phyloP scores from a whole-genome alignment of 2,888 invertebrate species.

The Tortrix viridana region DNA sequence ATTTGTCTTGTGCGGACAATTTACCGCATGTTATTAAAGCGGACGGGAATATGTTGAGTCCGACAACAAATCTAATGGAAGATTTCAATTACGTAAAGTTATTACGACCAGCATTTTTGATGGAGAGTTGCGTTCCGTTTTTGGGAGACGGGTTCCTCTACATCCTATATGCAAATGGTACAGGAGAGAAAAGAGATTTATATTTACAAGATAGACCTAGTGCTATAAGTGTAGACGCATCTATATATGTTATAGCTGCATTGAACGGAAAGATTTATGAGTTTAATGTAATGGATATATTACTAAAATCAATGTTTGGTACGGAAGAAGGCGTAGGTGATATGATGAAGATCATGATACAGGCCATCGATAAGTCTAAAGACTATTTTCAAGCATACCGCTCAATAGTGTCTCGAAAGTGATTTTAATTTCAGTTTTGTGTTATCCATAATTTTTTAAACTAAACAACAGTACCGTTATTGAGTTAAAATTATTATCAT shows the following conservation, averaged over 20 bases:
- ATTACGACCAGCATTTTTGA: constrained; percentile 65
- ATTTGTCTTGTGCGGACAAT: constrained; percentile 57
- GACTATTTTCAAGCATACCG: constrained; percentile 1
- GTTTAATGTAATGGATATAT: constrained; percentile 66
- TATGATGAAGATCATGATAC: constrained; percentile 59
- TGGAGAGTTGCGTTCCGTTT: constrained; percentile 65
- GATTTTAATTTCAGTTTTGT: not conserved
- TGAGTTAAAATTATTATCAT: too few relatives aligned
- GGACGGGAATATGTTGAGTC: constrained; percentile 49
- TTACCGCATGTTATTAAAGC: constrained; percentile 56
- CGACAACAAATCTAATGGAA: constrained; percentile 53
- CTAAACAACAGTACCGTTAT: too few relatives aligned
- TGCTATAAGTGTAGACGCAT: constrained; percentile 66
- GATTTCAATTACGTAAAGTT: constrained; percentile 59
- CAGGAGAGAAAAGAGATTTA: constrained; percentile 61
- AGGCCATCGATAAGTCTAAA: constrained; percentile 52
- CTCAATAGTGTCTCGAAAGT: not conserved
- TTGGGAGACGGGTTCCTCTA: constrained; percentile 61
- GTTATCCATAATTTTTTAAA: not conserved
- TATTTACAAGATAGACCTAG: constrained; percentile 54
- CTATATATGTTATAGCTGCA: constrained; percentile 64
- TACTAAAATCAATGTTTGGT: constrained; percentile 64
- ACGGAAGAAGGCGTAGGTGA: constrained; percentile 51
- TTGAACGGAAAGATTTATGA: constrained; percentile 68
- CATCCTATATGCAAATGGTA: constrained; percentile 62